phyloP scores from a whole-genome alignment of 2,113 vertebrate genomes.

The Microcebus murinus region DNA sequence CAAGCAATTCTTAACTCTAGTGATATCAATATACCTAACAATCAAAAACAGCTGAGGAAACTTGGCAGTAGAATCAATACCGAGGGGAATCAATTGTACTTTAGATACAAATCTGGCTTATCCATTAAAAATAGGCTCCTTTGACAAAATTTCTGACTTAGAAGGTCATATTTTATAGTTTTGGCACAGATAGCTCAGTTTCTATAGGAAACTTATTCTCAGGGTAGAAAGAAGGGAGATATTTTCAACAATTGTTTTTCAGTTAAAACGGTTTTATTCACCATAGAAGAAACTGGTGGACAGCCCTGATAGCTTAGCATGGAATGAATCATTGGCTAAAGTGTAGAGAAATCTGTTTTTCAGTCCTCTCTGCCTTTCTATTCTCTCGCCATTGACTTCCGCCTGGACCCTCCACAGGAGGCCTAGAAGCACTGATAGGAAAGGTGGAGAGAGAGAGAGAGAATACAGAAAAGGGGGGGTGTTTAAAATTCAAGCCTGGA shows the following conservation, averaged over 20 bases:
- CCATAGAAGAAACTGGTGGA: background rate
- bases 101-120: conserved; percentile 37
- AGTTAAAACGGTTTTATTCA: conserved; percentile 30
- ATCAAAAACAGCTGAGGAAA: conserved; percentile 60
- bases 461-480: background rate
- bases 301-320: background rate
- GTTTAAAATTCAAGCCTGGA: background rate
- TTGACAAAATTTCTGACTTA: conserved; percentile 29
- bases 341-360: background rate
- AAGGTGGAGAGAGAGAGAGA: background rate
- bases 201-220: conserved; percentile 33
- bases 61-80: background rate
- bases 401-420: background rate
- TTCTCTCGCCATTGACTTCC: background rate
- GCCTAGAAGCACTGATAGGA: background rate
- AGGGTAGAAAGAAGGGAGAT: background rate
- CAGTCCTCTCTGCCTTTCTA: background rate
- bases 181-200: conserved; percentile 3
- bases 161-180: conserved; percentile 12
- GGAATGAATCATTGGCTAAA: background rate
- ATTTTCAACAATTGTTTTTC: conserved; percentile 44
- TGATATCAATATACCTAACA: conserved; percentile 37
- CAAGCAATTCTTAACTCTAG: conserved; percentile 19
- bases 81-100: background rate
- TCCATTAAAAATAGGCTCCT: conserved; percentile 20